Evolutionary conservation across 2,797 vertebrate genomes (phyloP), one percentile per base, ranked within the genome.

Genomic region (Chlorospingus semifuscus): DNA sequence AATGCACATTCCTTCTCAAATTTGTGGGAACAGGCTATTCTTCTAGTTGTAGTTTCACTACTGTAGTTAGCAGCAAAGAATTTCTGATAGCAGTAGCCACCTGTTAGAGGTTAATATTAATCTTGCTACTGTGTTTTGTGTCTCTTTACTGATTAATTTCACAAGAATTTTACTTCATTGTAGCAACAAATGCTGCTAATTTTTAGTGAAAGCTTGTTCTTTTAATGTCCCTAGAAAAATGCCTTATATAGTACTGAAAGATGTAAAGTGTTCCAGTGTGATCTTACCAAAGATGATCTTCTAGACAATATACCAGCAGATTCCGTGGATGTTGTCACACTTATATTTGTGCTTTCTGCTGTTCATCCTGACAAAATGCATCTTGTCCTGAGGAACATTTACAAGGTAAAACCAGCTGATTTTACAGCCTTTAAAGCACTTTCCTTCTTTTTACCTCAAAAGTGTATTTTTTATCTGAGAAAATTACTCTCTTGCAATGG

Each of bases 271-370:
- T 99, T 99, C 98, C 99, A 99, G 95, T 99, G 99, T 93, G 99
- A 99, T 89, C 97, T 99, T 71, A 99, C 99, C 13, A 98, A 97
- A 97, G 99, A 99, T 37, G 98, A 99, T 87, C 98, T 99, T 92
- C 96, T 97, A 50, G 95, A 97, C 39, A 97, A 97, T 3, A 91
- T 99, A 29, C 98, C 98, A 2, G 96, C 97, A 76, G 98, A 97
- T 64, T 98, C 98, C 4, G 98, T 99, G 88, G 99, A 99, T 87
- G 98, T 98, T 7, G 98, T 98, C 89, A 99, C 97, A 2, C 97
- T 99, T 90, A 98, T 99, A 97, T 99, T 99, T 90, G 99, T 99
- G 61, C 98, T 99, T 75, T 99, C 99, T 29, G 98, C 99, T 53
- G 69, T 99, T 95, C 99, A 99, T 95, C 99, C 99, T 8, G 98